Percentiles rank a stretch among this genome's conserved stretches.
Evolutionary conservation across 2,797 vertebrate genomes (phyloP).

Genomic region (Poeciliopsis turneri): DNA sequence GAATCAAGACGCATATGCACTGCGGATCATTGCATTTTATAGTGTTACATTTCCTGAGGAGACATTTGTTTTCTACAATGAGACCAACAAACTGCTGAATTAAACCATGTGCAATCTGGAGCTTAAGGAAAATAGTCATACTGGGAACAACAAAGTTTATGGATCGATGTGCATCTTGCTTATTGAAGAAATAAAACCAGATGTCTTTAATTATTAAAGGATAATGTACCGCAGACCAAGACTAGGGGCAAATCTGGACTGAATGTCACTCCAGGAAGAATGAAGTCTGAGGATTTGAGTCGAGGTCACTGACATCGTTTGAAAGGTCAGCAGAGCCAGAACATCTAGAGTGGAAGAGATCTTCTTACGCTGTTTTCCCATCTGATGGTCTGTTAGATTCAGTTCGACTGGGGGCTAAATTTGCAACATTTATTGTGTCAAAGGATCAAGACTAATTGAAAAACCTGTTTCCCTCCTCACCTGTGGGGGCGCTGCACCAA

Average conservation of each 20-base stretch:
- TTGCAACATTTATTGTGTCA: no score
- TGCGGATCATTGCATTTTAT: not conserved
- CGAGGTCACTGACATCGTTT: not conserved
- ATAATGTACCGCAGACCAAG: not conserved
- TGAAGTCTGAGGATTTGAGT: not conserved
- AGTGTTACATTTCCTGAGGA: not conserved
- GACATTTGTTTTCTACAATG: not conserved
- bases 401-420: no score
- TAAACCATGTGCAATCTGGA: not conserved
- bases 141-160: not conserved
- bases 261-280: not conserved
- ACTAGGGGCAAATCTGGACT: not conserved
- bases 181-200: not conserved
- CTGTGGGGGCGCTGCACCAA: no score
- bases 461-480: no score
- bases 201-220: not conserved
- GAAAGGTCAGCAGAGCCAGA: not conserved
- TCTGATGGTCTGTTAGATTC: no score
- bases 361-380: not conserved
- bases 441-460: no score
- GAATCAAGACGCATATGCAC: not conserved
- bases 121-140: not conserved
- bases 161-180: not conserved
- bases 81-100: not conserved
- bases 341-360: not conserved